Base-by-base conservation (phyloP, 2,113 vertebrate genomes). In the Tyrannus savana region DNA sequence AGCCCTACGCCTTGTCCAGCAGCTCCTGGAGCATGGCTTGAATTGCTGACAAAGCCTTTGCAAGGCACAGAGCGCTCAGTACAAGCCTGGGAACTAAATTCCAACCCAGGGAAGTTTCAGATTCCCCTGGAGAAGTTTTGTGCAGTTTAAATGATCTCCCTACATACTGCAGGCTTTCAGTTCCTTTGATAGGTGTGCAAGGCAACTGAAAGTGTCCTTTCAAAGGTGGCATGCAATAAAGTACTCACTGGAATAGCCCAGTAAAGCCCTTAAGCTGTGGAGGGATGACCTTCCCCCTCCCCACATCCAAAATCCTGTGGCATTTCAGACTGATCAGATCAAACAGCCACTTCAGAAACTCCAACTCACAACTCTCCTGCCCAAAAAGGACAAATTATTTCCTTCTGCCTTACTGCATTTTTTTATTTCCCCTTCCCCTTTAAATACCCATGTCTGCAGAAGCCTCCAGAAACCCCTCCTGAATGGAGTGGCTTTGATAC, bases 1-100 rank as follows among this genome's bases (percentile, higher is more conserved):
- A 75, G 24, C 46, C 35, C 44, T 72, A 31, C 55, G 35, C 68
- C 46, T 73, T 42, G 55, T 74, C 91, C 85, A 88, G 85, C 52
- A 92, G 59, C 60, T 80, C 52, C 76, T 49, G 47, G 37, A 95
- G 68, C 76, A 58, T 3, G 16, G 60, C 79, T 4, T 31, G 49
- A 90, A 58, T 14, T 60, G 83, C 92, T 84, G 88, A 88, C 72
- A 92, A 90, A 84, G 60, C 33, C 17, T 90, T 90, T 31, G 7
- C 24, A 63, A 44, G 2, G 33, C 41, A 52, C 14, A 50, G 7
- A 75, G 21, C 1, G 1, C 59, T 63, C 55, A 50, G 23, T 35
- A 50, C 27, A 69, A 79, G 50, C 30, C 52, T 89, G 33, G 19
- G 24, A 89, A 84, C 12, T 35, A 41, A 90, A 93, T 37, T 69